Conservation (phyloP, 2,113 vertebrate species). For the Lanius ludovicianus region DNA sequence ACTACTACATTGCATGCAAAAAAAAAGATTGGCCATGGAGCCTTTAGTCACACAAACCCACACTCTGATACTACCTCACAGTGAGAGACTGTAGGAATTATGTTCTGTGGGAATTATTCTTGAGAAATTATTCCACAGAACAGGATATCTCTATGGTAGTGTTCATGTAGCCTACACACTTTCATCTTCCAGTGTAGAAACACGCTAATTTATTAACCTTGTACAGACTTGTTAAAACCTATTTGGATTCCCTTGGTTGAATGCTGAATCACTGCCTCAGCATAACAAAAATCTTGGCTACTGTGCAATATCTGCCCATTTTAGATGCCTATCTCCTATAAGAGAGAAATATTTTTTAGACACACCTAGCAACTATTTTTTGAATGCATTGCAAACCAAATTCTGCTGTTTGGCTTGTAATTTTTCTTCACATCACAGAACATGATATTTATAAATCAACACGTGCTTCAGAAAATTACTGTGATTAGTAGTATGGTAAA, state of each 20-base stretch:
- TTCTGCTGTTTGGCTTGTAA: not conserved
- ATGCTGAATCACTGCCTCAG: not conserved
- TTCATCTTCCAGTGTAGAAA: not conserved
- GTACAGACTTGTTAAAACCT: constrained; percentile 27
- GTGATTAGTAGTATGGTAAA: not conserved
- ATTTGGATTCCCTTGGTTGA: not conserved
- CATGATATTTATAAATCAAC: not conserved
- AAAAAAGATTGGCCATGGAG: not conserved
- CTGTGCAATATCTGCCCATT: not conserved
- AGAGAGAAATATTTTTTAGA: constrained; percentile 29
- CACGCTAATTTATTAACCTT: not conserved
- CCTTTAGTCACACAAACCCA: not conserved
- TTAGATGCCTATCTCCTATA: constrained; percentile 7
- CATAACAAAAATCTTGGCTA: constrained; percentile 13
- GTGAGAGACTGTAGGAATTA: not conserved
- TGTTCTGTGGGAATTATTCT: not conserved
- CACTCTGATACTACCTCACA: not conserved
- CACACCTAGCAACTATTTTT: constrained; percentile 24
- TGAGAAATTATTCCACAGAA: not conserved
- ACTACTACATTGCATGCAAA: not conserved
- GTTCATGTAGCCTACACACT: not conserved
- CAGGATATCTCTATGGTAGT: not conserved
- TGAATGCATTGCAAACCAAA: not conserved
- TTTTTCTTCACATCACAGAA: not conserved
- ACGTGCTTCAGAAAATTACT: not conserved